Evolutionary conservation across 2,797 vertebrate genomes (phyloP), one percentile per base, ranked within the genome.

Genomic region (Xenopus petersii): DNA sequence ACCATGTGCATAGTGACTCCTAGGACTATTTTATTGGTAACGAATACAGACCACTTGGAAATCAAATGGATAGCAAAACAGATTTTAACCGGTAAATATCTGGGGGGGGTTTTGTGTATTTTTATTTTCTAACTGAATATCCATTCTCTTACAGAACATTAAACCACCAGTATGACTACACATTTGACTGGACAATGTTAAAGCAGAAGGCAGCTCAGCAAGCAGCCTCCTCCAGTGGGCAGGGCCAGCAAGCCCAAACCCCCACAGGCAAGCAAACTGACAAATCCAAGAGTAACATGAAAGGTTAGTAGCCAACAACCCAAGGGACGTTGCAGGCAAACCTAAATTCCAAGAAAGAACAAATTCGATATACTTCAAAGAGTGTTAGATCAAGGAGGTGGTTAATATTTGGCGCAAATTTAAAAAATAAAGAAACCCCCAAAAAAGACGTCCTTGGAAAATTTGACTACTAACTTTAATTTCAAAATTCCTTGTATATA

Each of bases 201-300:
- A 99, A 99, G 93, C 98, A 99, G 93, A 99, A 99, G 96, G 97
- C 97, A 87, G 97, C 97, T 86, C 97, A 98, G 87, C 96, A 98
- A 89, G 98, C 97, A 81, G 96, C 96, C 88, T 96, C 97, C 87
- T 95, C 98, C 86, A 98, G 96, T 95, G 96, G 95, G 91, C 96
- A 98, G 91, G 96, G 95, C 90, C 97, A 96, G 84, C 98, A 95
- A 94, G 96, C 96, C 93, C 96, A 98, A 95, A 98, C 96, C 94
- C 96, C 96, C 94, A 98, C 96, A 98, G 97, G 97, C 98, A 99
- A 99, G 96, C 98, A 98, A 98, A 98, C 96, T 98, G 98, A 99
- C 95, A 99, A 99, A 98, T 94, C 97, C 97, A 99, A 99, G 96
- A 97, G 95, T 98, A 99, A 99, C 96, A 95, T 98, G 95, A 99